These are phyloP conservation scores for Pseudeuparius sepicola DNA, from an alignment of 2,888 invertebrate species.

Conservation along the genomic window DNA sequence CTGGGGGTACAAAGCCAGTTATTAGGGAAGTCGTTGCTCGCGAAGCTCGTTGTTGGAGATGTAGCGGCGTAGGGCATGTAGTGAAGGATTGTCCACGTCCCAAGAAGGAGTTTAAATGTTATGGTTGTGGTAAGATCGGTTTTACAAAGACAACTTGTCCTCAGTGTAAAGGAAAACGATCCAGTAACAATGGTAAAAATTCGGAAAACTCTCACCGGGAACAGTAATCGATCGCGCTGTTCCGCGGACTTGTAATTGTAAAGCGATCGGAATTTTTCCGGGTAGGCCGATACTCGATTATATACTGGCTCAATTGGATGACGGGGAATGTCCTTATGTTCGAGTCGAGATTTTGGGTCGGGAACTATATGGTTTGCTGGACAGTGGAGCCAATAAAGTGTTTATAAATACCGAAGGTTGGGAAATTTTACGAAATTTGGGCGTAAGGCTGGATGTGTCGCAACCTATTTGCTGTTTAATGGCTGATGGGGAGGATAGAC, in stretches of 20 bases:
- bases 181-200: not conserved
- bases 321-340: slow-evolving; percentile 5
- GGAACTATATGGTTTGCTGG: slow-evolving; percentile 8
- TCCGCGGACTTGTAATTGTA: not conserved
- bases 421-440: no score
- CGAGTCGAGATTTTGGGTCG: slow-evolving; percentile 3
- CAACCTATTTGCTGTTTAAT: slow-evolving; percentile 1
- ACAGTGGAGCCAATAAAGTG: slow-evolving; percentile 7
- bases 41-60: slow-evolving; percentile 6
- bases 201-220: slow-evolving; percentile 5
- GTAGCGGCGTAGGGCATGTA: slow-evolving; percentile 2
- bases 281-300: slow-evolving; percentile 9
- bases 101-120: slow-evolving; percentile 7
- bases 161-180: slow-evolving; percentile 2
- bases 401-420: no score
- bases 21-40: not conserved
- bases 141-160: slow-evolving; percentile 9
- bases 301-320: slow-evolving; percentile 9
- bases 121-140: slow-evolving; percentile 7
- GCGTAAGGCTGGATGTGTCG: no score
- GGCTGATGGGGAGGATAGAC: slow-evolving; percentile 4
- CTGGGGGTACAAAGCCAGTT: no score
- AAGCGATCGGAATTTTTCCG: slow-evolving; percentile 1
- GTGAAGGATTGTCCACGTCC: not conserved
- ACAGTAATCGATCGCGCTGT: slow-evolving; percentile 5